Conservation (phyloP, 2,797 vertebrate species). For the Hydrolagus colliei region DNA sequence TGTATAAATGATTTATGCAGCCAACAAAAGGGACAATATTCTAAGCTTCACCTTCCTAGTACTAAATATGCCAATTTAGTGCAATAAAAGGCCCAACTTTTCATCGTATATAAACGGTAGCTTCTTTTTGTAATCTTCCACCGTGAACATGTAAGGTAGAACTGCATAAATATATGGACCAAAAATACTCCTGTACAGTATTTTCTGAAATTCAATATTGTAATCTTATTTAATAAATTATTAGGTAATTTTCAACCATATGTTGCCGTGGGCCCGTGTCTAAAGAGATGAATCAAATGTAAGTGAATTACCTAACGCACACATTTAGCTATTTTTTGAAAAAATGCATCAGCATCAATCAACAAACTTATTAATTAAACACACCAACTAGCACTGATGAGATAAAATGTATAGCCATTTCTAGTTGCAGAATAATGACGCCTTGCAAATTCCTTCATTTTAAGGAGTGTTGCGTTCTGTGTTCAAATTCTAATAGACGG, state of each 20-base stretch:
- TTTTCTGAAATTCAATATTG: constrained; percentile 23
- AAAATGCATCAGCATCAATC: background rate
- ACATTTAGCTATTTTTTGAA: background rate
- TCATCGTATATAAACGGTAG: constrained; percentile 1
- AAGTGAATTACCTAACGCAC: background rate
- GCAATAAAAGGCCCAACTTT: constrained; percentile 16
- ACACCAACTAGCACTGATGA: background rate
- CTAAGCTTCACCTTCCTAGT: constrained; percentile 1
- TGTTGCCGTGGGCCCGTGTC: constrained; percentile 20
- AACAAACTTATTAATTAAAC: background rate
- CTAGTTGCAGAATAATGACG: background rate
- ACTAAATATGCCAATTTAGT: constrained; percentile 25
- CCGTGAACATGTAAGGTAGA: constrained; percentile 17
- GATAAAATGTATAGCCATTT: background rate
- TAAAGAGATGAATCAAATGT: constrained; percentile 6
- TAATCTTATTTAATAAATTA: constrained; percentile 33
- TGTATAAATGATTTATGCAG: constrained; percentile 14
- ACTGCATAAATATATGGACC: constrained; percentile 23
- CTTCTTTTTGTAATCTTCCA: constrained; percentile 22
- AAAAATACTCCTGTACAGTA: constrained; percentile 31
- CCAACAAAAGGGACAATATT: background rate
- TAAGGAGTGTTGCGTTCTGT: too few relatives aligned
- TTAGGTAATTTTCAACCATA: constrained; percentile 20
- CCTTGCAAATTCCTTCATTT: background rate
- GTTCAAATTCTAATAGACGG: too few relatives aligned